Conservation (phyloP, 2,888 invertebrate genomes). For the Scelioninae gen. 2 region DNA sequence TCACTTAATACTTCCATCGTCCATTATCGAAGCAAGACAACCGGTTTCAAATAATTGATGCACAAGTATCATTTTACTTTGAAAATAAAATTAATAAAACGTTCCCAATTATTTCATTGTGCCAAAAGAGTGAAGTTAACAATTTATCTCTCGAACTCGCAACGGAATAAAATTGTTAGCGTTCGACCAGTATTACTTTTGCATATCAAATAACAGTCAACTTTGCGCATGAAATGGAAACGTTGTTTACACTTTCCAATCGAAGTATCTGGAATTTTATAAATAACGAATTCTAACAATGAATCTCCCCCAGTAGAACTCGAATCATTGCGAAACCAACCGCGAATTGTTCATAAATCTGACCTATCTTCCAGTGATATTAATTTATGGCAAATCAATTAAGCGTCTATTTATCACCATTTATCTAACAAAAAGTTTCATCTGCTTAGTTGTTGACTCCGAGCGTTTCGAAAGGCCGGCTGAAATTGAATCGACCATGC, state of each 20-base stretch:
- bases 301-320: constrained; percentile 25
- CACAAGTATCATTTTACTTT: constrained; percentile 2
- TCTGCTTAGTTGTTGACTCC: constrained; percentile 34
- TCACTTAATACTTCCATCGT: constrained; percentile 16
- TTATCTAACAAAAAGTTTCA: constrained; percentile 52
- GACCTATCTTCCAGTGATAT: constrained; percentile 48
- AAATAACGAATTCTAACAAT: constrained; percentile 16
- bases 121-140: too few species aligned
- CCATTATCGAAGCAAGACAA: constrained; percentile 14
- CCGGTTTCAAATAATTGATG: constrained; percentile 37
- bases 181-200: too few species aligned
- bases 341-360: constrained; percentile 43
- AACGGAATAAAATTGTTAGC: too few species aligned
- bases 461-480: not conserved
- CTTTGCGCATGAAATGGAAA: not conserved
- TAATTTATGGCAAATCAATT: constrained; percentile 56
- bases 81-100: too few species aligned
- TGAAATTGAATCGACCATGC: constrained; percentile 28
- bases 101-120: too few species aligned
- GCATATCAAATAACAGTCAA: too few species aligned
- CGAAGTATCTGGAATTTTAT: constrained; percentile 7
- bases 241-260: constrained; percentile 11
- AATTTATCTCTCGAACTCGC: too few species aligned
- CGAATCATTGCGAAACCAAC: constrained; percentile 36
- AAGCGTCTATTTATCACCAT: constrained; percentile 45